Evolutionary conservation across 2,797 vertebrate genomes (phyloP), one percentile per base, ranked within the genome.

Genomic region (Gymnothorax javanicus): DNA sequence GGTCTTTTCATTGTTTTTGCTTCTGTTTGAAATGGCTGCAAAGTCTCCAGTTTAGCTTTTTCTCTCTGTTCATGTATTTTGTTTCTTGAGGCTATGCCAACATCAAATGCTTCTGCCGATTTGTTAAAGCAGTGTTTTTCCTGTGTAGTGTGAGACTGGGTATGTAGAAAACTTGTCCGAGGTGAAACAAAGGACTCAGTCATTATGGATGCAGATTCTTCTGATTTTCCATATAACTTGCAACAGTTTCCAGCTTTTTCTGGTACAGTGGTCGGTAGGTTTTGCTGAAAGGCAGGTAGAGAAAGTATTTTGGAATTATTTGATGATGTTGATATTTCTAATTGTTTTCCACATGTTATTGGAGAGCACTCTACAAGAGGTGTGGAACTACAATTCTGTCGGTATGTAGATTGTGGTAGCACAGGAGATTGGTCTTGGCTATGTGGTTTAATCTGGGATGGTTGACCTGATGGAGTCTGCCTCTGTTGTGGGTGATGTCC

Each of bases 381-480:
- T 59, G 52, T 75, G 5, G 33, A 23, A 27, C 57, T 20, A 57
- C 54, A 69, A 56, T 52, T 86, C 43, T 20, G 52, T 56, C 84
- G 73, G 73, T 27, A 17, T 88, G 81, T 64, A 52, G 84, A 75
- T 60, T 85, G 82, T 69, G 85, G 85, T 79, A 83, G 69, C 83
- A 71, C 73, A 27, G 11, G 83, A 62, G 57, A 69, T 11, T 85
- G 85, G 58, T 83, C 73, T 9, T 56, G 84, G 77, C 43, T 27
- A 57, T 89, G 86, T 43, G 81, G 52, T 56, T 84, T 84, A 27
- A 43, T 90, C 9, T 87, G 89, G 85, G 25, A 86, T 82, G 87
- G 88, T 88, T 85, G 88, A 87, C 89, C 4, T 84, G 86, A 83
- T 71, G 82, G 50, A 84, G 82, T 33, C 69, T 87, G 64, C 57